phyloP scores from a whole-genome alignment of 1,140 invertebrate species.

The Choristoneura fumiferana region DNA sequence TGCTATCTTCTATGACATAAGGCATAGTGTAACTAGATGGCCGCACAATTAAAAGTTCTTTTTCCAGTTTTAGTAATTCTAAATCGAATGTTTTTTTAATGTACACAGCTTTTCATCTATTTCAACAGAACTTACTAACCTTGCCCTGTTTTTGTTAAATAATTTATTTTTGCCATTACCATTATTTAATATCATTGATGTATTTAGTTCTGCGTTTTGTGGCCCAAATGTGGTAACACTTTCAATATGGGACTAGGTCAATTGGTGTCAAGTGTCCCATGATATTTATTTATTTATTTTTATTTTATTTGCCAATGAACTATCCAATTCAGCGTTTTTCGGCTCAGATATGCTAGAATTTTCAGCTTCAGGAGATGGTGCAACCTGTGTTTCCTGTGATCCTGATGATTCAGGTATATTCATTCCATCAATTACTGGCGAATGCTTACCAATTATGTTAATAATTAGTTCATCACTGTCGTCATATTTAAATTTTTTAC shows the following conservation, averaged over 20 bases:
- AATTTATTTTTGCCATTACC: too few species aligned
- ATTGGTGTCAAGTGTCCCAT: too few species aligned
- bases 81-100: slow-evolving; percentile 18
- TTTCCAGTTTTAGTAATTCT: slow-evolving; percentile 18
- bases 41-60: slow-evolving; percentile 4
- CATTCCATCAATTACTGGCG: slow-evolving; percentile 5
- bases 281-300: too few species aligned
- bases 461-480: background rate
- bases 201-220: too few species aligned
- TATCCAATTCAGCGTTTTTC: background rate
- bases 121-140: slow-evolving; percentile 7
- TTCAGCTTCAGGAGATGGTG: background rate
- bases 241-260: background rate
- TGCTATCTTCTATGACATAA: background rate
- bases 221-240: background rate
- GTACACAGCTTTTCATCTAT: slow-evolving; percentile 10
- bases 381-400: background rate
- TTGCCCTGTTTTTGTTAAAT: background rate
- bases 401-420: slow-evolving; percentile 6
- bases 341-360: background rate
- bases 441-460: slow-evolving; percentile 2
- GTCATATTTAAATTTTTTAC: slow-evolving; percentile 14
- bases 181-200: too few species aligned
- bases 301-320: background rate
- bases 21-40: slow-evolving; percentile 3